phyloP scores from a whole-genome alignment of 2,113 vertebrate species.

The Apteryx owenii region DNA sequence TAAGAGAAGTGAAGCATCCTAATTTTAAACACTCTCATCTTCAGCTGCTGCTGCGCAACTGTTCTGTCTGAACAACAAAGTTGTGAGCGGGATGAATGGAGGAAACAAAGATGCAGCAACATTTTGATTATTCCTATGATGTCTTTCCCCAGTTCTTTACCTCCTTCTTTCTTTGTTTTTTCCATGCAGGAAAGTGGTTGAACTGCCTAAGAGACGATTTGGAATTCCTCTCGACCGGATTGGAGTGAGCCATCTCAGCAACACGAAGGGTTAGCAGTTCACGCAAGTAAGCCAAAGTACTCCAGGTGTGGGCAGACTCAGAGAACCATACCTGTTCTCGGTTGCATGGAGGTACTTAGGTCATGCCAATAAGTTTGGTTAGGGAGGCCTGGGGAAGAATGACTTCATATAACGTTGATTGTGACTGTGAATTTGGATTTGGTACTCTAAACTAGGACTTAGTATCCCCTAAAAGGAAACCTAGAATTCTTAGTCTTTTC shows the following conservation, averaged over 20 bases:
- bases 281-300: conserved; percentile 47
- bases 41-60: not conserved
- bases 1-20: not conserved
- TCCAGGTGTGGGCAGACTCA: not conserved
- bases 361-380: not conserved
- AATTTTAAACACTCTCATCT: not conserved
- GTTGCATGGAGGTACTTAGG: not conserved
- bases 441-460: not conserved
- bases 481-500: not conserved
- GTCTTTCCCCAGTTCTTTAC: not conserved
- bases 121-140: not conserved
- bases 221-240: conserved; percentile 88
- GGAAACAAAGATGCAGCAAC: not conserved
- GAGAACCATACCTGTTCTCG: not conserved
- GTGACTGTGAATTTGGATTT: not conserved
- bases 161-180: not conserved
- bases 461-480: not conserved
- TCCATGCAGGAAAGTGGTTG: conserved; percentile 78
- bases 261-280: conserved; percentile 80
- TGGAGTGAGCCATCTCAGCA: conserved; percentile 82
- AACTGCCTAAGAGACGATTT: conserved; percentile 80
- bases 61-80: not conserved
- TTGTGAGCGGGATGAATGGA: not conserved
- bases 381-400: not conserved
- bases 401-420: not conserved